phyloP scores from a whole-genome alignment of 2,797 vertebrate species.

The Melanotaenia maccullochi region DNA sequence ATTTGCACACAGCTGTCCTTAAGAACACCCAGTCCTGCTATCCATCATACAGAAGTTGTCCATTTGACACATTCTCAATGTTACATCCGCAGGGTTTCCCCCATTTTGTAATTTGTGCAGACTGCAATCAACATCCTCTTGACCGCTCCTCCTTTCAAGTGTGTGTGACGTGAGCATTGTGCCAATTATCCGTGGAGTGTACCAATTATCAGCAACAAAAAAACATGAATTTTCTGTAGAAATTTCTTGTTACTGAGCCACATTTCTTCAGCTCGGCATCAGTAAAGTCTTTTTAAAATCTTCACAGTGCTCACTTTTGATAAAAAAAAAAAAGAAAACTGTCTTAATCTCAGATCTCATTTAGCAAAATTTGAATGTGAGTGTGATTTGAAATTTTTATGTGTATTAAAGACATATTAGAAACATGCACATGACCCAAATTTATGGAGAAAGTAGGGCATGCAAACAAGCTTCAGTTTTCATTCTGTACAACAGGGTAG shows the following conservation, averaged over 20 bases:
- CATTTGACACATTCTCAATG: background rate
- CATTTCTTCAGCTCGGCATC: conserved; percentile 6
- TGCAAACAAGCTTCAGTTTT: background rate
- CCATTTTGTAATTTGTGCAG: conserved; percentile 29
- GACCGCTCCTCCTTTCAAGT: conserved; percentile 22
- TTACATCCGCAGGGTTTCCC: background rate
- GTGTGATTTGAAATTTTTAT: background rate
- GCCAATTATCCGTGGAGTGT: background rate
- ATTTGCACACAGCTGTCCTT: background rate
- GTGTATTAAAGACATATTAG: background rate
- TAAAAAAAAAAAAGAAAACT: background rate
- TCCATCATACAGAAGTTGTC: background rate
- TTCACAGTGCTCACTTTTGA: background rate
- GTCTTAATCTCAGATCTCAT: background rate
- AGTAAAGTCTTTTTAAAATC: background rate
- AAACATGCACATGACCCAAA: background rate
- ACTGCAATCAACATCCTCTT: conserved; percentile 31
- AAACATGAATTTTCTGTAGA: background rate
- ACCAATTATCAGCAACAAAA: background rate
- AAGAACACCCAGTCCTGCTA: background rate
- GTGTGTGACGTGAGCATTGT: conserved; percentile 28
- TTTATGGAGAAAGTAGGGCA: background rate
- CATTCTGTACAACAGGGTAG: background rate
- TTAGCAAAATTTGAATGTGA: background rate
- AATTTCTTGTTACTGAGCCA: conserved; percentile 11